Evolutionary conservation across 2,113 vertebrate species (phyloP), one percentile per base, ranked within the genome.

Genomic region (Ovibos moschatus): DNA sequence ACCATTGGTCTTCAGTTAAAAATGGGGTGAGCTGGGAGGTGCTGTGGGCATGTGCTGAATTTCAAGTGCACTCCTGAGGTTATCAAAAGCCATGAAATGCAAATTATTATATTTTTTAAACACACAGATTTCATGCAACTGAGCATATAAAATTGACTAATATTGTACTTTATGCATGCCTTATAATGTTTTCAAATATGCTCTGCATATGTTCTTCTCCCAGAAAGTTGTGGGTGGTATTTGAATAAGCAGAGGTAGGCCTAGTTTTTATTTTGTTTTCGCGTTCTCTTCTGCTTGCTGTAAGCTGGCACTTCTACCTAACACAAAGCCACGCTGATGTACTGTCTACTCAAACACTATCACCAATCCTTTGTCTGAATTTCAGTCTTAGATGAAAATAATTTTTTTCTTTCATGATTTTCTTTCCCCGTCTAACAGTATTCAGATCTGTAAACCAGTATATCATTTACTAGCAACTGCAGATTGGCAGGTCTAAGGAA

Each of bases 1-100:
- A 99, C 99, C 99, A 99, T 99, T 99, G 99, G 99, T 99, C 99
- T 99, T 99, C 99, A 99, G 99, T 99, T 99, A 99, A 99, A 99
- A 99, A 99, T 99, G 99, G 99, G 99, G 99, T 99, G 99, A 99
- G 99, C 98, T 98, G 99, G 99, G 99, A 99, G 99, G 98, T 99
- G 98, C 98, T 99, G 98, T 99, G 98, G 99, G 99, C 99, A 99
- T 99, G 99, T 99, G 97, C 98, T 99, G 99, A 99, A 99, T 99
- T 99, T 99, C 99, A 99, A 99, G 99, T 99, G 99, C 99, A 99
- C 98, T 98, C 98, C 97, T 99, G 99, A 99, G 99, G 99, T 99
- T 99, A 99, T 99, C 98, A 98, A 98, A 98, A 99, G 99, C 98
- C 98, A 98, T 98, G 99, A 99, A 99, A 99, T 99, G 99, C 99